phyloP scores from a whole-genome alignment of 2,797 vertebrate species.

The Vireo griseus region DNA sequence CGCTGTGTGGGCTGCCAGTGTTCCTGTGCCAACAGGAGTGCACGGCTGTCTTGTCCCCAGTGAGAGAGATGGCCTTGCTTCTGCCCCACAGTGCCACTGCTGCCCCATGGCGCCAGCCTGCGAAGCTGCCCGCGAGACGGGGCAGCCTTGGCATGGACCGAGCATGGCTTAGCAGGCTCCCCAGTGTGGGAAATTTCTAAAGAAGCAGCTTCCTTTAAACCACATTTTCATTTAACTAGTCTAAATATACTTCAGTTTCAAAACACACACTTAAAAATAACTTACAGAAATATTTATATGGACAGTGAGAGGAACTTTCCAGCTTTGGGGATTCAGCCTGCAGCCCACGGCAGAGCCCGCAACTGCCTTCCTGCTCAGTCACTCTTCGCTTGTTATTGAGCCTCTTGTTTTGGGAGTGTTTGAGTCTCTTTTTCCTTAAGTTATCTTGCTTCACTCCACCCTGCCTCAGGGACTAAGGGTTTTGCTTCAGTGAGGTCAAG shows the following conservation, averaged over 20 bases:
- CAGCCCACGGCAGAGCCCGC: not conserved
- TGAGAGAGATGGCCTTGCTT: not conserved
- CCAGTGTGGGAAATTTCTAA: slow-evolving; percentile 62
- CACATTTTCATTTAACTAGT: slow-evolving; percentile 51
- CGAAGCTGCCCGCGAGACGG: not conserved
- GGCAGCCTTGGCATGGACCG: not conserved
- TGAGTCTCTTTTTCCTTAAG: slow-evolving; percentile 38
- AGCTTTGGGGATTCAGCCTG: slow-evolving; percentile 30
- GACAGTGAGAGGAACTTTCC: slow-evolving; percentile 38
- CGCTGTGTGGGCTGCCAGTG: not conserved
- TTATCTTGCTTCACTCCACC: slow-evolving; percentile 44
- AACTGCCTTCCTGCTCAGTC: slow-evolving; percentile 42
- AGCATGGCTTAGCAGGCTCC: not conserved
- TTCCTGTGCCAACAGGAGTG: not conserved
- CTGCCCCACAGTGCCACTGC: fast-evolving
- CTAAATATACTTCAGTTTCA: slow-evolving; percentile 69
- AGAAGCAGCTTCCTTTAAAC: slow-evolving; percentile 35
- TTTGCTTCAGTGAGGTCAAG: slow-evolving; percentile 26
- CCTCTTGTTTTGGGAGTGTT: slow-evolving; percentile 30
- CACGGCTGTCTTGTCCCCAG: fast-evolving
- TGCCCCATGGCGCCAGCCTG: fast-evolving
- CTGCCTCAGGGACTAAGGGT: not conserved
- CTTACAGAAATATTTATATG: slow-evolving; percentile 64
- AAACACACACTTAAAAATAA: slow-evolving; percentile 67
- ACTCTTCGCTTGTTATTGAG: not conserved